Evolutionary conservation across 2,888 invertebrate species (phyloP), one percentile per base, ranked within the genome.

Genomic region (Nasonovia ribisnigri): DNA sequence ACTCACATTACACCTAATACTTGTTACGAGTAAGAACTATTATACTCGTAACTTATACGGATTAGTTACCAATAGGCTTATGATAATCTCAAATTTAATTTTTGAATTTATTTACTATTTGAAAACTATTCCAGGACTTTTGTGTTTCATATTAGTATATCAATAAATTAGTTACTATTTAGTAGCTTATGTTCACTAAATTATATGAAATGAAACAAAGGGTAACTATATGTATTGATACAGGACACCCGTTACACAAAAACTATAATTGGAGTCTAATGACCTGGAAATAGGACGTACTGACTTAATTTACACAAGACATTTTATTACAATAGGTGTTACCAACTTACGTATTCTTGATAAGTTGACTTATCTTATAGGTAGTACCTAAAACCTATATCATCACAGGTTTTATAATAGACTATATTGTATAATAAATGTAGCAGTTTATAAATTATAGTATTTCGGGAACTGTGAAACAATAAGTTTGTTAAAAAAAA

Each of bases 261-360:
- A 88, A 54, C 88, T 26, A 36, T 88, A 88, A 54, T 42, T 54
- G 42, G 42, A 54, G 11, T 54, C 51, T 54, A 54, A 88, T 88
- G 54, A 88, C 54, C 54, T 54, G n/a, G 42, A 88, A 88, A 88
- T 88, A 88, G 11, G 26, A 88, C 54, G 54, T 36, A 88, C 88
- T 51, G 46, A 43, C 86, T 86, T n/a, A 16, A 51, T n/a, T 36
- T 87, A 20, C 51, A 24, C 20, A 3, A 54, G 36, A 51, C 88
- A 24, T 88, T 54, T 86, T 54, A n/a, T 42, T 0, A 48, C n/a
- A n/a, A 48, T 46, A 87, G 1, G 46, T 87, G 13, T 16, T 48
- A 87, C 86, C n/a, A 48, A 87, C 48, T 16, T 48, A 48, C n/a
- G 67, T 29, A 46, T n/a, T 29, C 3, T 87, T n/a, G n/a, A 87